Base-by-base conservation (phyloP, 2,888 invertebrate species). In the Folsomia candida region DNA sequence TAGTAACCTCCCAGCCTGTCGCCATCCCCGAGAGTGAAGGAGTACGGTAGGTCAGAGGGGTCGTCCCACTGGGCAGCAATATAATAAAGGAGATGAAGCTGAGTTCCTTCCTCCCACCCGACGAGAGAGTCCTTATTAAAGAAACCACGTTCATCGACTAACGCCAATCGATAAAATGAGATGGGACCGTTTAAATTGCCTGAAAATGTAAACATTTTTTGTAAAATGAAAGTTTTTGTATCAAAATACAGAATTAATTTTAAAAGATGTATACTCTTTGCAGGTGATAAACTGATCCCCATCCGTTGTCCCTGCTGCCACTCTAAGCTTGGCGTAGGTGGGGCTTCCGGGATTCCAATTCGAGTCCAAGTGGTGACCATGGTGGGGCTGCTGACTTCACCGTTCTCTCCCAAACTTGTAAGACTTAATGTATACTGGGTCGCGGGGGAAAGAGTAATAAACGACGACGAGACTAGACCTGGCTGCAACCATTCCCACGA, bases 111-210 rank as follows among this genome's bases (percentile, higher is more conserved):
- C 69, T 88, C 83, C 83, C 88, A 89, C 81, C 89, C 87, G n/a
- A 87, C 87, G 20, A 89, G 85, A 66, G 85, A 86, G 47, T 87
- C 87, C 68, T 84, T 84, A 75, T 87, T 88, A 81, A 88, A 90
- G 76, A 85, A 87, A 11, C 67, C 64, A 22, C 80, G 78, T 67
- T 89, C 87, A 77, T 89, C 87, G 28, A 91, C 87, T 0, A 93
- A 88, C 54, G 92, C 88, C 51, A 95, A 84, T 80, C 89, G 87
- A 80, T 94, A 91, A 79, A 87, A 87, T 20, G 87, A 87, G 0
- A 94, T 86, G 0, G 94, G 94, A 0, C 94, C 94, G 81, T 90
- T 90, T 58, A 89, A 87, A 82, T 93, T 91, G 65, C 84, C 85
- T 0, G 90, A 37, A 37, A 37, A 37, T 9, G 88, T 37, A 37